Evolutionary conservation across 37 sponge, comb jelly and placozoan genomes (phyloP).

Genomic region (Halisarca cf. caerulea): DNA sequence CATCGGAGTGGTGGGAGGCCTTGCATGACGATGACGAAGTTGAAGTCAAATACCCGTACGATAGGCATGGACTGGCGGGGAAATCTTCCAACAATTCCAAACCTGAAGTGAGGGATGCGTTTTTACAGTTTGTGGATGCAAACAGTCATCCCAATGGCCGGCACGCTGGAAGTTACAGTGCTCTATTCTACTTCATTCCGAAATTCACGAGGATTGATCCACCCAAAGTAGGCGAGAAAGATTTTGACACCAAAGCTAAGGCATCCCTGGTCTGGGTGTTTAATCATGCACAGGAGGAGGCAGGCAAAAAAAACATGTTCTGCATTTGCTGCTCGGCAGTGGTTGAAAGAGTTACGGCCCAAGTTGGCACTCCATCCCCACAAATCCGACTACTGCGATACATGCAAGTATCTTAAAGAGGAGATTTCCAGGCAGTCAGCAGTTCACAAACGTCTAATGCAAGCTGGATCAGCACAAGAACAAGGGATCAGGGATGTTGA

Average conservation of each 20-base stretch:
- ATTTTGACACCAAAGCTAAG: constrained; percentile 2
- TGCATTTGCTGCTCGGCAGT: neutral
- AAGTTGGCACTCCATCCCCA: constrained; percentile 21
- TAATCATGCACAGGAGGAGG: constrained; percentile 47
- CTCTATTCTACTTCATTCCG: constrained; percentile 39
- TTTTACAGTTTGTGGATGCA: constrained; percentile 60
- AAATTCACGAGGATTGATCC: constrained; percentile 21
- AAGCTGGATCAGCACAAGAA: constrained; percentile 39
- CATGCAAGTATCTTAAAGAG: constrained; percentile 23
- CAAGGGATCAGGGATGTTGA: neutral
- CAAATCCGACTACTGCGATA: constrained; percentile 51
- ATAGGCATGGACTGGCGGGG: constrained; percentile 24
- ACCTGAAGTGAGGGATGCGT: constrained; percentile 8
- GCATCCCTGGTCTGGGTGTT: constrained; percentile 11
- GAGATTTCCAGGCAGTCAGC: constrained; percentile 11
- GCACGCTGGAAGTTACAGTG: constrained; percentile 43
- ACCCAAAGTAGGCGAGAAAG: constrained; percentile 11
- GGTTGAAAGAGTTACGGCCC: neutral
- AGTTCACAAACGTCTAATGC: constrained; percentile 26
- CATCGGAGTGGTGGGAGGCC: constrained; percentile 17
- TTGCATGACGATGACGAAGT: constrained; percentile 46
- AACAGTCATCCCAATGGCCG: constrained; percentile 53
- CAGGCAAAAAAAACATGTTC: neutral
- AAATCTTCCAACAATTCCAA: constrained; percentile 35
- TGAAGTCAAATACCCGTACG: constrained; percentile 40